Evolutionary conservation across 2,888 invertebrate species (phyloP).

Genomic region (Nomada ferruginata): DNA sequence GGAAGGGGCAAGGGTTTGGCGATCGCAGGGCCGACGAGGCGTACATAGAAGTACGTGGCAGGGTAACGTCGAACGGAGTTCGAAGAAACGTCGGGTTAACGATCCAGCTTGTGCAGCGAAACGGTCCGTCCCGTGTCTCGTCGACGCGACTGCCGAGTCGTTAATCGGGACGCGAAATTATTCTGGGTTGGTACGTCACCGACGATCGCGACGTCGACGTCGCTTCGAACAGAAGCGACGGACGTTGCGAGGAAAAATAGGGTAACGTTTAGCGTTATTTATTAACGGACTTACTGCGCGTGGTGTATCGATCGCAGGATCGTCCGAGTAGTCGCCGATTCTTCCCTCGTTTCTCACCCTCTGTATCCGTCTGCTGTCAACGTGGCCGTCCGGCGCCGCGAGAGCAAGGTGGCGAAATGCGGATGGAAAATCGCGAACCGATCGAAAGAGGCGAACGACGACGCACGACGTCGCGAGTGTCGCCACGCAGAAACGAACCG

Average conservation of each 20-base stretch:
- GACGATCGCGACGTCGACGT: no score
- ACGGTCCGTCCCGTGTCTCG: no score
- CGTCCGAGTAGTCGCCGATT: not conserved
- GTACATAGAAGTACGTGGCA: not conserved
- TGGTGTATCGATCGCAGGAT: not conserved
- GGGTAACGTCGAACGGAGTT: not conserved
- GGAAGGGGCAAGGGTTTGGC: not conserved
- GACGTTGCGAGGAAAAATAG: not conserved
- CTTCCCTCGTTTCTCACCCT: slow-evolving; percentile 16
- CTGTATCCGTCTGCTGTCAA: not conserved
- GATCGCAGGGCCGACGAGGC: no score
- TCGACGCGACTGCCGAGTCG: no score
- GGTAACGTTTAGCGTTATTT: not conserved
- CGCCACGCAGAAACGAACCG: slow-evolving; percentile 77
- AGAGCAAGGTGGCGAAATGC: no score
- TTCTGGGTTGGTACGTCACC: no score
- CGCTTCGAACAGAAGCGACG: no score
- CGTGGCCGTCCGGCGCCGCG: no score
- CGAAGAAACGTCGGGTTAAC: no score
- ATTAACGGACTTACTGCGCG: slow-evolving; percentile 71
- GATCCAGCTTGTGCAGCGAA: no score
- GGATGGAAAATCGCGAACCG: not conserved
- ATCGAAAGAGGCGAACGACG: slow-evolving; percentile 55
- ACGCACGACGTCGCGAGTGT: slow-evolving; percentile 70
- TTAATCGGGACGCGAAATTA: no score